These are phyloP conservation scores for Porites rus DNA, from an alignment of 92 coral and sea anemone genomes.

Conservation along the genomic window DNA sequence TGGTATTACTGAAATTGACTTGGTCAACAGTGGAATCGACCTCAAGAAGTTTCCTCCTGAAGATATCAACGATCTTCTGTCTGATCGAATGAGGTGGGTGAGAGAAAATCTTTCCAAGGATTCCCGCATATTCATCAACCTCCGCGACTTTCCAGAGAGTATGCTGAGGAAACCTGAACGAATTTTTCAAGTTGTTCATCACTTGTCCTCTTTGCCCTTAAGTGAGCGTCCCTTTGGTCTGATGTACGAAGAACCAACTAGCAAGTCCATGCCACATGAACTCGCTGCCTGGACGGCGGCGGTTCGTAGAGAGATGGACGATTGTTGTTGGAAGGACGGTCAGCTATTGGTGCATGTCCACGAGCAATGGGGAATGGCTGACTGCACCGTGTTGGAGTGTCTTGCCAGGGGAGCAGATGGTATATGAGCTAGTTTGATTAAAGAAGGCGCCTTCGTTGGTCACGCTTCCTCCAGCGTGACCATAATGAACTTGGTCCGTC, in stretches of 20 bases:
- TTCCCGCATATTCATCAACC: slow-evolving; percentile 42
- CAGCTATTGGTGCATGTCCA: slow-evolving; percentile 59
- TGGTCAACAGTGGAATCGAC: slow-evolving; percentile 25
- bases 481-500: slow-evolving; percentile 61
- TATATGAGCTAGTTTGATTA: slow-evolving; percentile 66
- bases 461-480: slow-evolving; percentile 58
- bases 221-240: slow-evolving; percentile 64
- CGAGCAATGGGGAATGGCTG: slow-evolving; percentile 61
- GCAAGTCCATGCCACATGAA: slow-evolving; percentile 45
- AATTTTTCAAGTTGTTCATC: slow-evolving; percentile 46
- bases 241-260: slow-evolving; percentile 18
- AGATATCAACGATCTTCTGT: slow-evolving; percentile 29
- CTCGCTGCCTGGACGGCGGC: slow-evolving; percentile 55
- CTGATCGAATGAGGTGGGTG: slow-evolving; percentile 45
- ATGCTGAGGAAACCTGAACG: slow-evolving; percentile 45
- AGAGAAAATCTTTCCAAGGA: slow-evolving; percentile 42
- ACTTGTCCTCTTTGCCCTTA: slow-evolving; percentile 33
- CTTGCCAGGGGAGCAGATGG: slow-evolving; percentile 55
- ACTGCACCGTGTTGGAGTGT: slow-evolving; percentile 51
- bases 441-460: slow-evolving; percentile 67
- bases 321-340: slow-evolving; percentile 36
- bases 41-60: slow-evolving; percentile 20
- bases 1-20: slow-evolving; percentile 35
- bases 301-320: slow-evolving; percentile 20
- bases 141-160: slow-evolving; percentile 63